Evolutionary conservation across 2,797 vertebrate species (phyloP).

Genomic region (Acrossocheilus wenchowensis): DNA sequence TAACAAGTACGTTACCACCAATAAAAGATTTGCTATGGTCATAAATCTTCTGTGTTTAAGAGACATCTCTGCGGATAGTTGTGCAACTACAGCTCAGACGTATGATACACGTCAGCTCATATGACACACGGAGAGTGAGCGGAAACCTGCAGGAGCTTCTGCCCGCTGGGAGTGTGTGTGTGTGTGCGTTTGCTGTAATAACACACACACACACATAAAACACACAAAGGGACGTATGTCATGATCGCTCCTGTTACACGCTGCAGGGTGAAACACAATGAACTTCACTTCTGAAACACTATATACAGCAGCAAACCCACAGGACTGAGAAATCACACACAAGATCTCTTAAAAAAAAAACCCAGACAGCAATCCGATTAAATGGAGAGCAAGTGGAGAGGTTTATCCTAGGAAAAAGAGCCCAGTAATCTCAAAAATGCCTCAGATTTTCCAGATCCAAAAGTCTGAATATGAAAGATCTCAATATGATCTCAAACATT

Average conservation of each 20-base stretch:
- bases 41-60: constrained; percentile 40
- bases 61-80: constrained; percentile 49
- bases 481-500: not conserved
- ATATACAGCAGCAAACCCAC: constrained; percentile 16
- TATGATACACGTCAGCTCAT: constrained; percentile 52
- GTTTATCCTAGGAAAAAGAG: not conserved
- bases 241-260: constrained; percentile 31
- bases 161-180: constrained; percentile 27
- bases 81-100: constrained; percentile 43
- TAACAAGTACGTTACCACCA: not conserved
- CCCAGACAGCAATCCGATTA: not conserved
- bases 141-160: constrained; percentile 50
- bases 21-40: not conserved
- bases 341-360: not conserved
- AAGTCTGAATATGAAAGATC: not conserved
- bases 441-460: not conserved
- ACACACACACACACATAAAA: constrained; percentile 11
- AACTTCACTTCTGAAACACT: constrained; percentile 23
- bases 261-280: constrained; percentile 33
- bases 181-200: constrained; percentile 13
- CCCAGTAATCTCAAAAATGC: not conserved
- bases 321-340: not conserved
- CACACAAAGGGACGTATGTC: constrained; percentile 40
- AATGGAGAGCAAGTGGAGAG: not conserved
- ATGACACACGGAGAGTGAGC: constrained; percentile 37